Percentiles rank a stretch among this genome's conserved stretches.
Evolutionary conservation across 2,888 invertebrate genomes (phyloP).

Genomic region (Tipula unca): DNA sequence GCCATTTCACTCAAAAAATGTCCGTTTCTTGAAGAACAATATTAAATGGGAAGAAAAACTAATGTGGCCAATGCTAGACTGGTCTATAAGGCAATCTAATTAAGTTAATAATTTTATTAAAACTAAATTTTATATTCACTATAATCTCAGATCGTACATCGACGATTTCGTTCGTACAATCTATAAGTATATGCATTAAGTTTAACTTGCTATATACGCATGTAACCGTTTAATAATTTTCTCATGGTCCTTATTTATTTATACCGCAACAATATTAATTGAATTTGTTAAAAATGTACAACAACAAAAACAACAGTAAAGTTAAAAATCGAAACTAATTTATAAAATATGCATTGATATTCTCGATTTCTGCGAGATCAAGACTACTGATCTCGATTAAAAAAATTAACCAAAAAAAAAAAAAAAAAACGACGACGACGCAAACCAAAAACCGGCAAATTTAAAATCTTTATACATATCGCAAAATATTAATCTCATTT

Average conservation of each 20-base stretch:
- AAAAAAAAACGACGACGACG: background rate
- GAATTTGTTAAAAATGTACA: background rate
- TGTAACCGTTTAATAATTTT: background rate
- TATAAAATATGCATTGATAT: background rate
- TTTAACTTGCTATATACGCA: background rate
- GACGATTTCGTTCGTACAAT: background rate
- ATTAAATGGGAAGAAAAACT: no score
- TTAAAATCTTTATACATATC: background rate
- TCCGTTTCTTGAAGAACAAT: no score
- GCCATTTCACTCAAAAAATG: no score
- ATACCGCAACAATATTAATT: background rate
- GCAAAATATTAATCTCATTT: constrained; percentile 17
- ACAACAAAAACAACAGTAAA: background rate
- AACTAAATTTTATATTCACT: no score
- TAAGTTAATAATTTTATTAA: no score
- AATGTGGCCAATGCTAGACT: no score
- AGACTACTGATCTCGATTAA: constrained; percentile 14
- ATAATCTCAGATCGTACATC: no score
- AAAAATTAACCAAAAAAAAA: background rate
- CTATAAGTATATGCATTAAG: no score
- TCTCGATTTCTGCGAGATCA: background rate
- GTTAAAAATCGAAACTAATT: background rate
- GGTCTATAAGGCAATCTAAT: no score
- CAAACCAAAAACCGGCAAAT: background rate
- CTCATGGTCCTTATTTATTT: background rate